Conservation (phyloP, 2,888 invertebrate genomes). For the Spialia ferax region DNA sequence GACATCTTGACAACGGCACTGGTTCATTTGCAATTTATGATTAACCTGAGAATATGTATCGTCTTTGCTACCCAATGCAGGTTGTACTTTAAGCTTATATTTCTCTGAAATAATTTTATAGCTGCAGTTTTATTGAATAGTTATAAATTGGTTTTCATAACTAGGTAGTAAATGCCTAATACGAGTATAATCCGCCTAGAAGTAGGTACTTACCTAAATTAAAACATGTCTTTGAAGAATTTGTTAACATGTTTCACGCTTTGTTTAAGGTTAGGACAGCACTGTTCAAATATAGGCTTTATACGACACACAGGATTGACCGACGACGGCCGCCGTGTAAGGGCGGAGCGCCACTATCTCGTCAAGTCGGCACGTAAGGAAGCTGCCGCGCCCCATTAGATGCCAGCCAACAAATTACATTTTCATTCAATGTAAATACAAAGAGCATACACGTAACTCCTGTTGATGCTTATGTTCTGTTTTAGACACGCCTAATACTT, state of each 20-base stretch:
- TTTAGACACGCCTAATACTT: slow-evolving; percentile 76
- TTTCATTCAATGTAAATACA: slow-evolving; percentile 83
- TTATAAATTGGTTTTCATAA: no score
- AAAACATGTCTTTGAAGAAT: slow-evolving; percentile 46
- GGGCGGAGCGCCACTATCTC: slow-evolving; percentile 56
- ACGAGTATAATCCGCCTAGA: no score
- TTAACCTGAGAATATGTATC: background rate
- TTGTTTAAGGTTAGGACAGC: slow-evolving; percentile 41
- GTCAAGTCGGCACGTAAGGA: slow-evolving; percentile 64
- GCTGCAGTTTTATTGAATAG: no score
- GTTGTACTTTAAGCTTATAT: no score
- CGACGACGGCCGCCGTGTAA: slow-evolving; percentile 62
- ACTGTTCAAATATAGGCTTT: slow-evolving; percentile 65
- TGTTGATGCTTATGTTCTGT: slow-evolving; percentile 69
- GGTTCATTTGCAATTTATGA: background rate
- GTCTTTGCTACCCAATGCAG: no score
- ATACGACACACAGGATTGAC: slow-evolving; percentile 66
- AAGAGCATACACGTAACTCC: slow-evolving; percentile 59
- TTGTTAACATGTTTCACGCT: slow-evolving; percentile 2
- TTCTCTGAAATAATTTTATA: no score
- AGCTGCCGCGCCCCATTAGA: slow-evolving; percentile 64
- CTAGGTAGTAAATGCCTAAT: no score
- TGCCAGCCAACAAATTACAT: slow-evolving; percentile 76
- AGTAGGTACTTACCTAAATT: no score
- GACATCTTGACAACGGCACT: slow-evolving; percentile 34